Percentiles rank a stretch among this genome's conserved stretches.
Conservation (phyloP, 2,888 invertebrate species). For the Cataglyphis albicans region DNA sequence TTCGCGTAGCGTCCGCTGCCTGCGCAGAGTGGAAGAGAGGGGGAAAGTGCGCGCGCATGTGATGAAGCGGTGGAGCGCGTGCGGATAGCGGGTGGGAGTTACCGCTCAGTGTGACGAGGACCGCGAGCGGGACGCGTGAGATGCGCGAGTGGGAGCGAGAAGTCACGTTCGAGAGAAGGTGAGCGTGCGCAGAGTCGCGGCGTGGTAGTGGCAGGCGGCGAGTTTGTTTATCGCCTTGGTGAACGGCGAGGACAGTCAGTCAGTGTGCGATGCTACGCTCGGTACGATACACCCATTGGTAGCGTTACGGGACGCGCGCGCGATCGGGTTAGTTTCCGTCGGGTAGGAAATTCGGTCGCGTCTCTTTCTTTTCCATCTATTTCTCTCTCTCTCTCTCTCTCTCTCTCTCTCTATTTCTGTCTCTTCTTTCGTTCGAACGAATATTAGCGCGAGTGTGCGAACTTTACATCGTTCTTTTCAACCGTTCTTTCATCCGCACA, state of each 20-base stretch:
- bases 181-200: conserved; percentile 62
- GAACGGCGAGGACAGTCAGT: conserved; percentile 80
- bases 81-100: background rate
- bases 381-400: conserved; percentile 38
- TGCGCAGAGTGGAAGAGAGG: background rate
- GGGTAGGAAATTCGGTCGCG: conserved; percentile 60
- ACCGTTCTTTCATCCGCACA: conserved; percentile 45
- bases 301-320: conserved; percentile 72
- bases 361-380: conserved; percentile 37
- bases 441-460: conserved; percentile 59
- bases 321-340: conserved; percentile 67
- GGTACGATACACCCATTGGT: conserved; percentile 65
- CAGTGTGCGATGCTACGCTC: conserved; percentile 83
- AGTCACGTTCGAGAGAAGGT: conserved; percentile 5
- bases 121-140: conserved; percentile 10
- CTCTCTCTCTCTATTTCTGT: conserved; percentile 38
- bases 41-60: conserved; percentile 51
- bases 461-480: conserved; percentile 40
- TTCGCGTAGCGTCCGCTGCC: background rate
- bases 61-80: background rate
- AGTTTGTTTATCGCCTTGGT: conserved; percentile 85
- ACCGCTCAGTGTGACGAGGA: conserved; percentile 19
- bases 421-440: background rate
- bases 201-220: conserved; percentile 78
- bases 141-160: conserved; percentile 30